These are phyloP conservation scores for Cryptosula pallasiana DNA, from an alignment of 2,888 invertebrate genomes.

Conservation along the genomic window DNA sequence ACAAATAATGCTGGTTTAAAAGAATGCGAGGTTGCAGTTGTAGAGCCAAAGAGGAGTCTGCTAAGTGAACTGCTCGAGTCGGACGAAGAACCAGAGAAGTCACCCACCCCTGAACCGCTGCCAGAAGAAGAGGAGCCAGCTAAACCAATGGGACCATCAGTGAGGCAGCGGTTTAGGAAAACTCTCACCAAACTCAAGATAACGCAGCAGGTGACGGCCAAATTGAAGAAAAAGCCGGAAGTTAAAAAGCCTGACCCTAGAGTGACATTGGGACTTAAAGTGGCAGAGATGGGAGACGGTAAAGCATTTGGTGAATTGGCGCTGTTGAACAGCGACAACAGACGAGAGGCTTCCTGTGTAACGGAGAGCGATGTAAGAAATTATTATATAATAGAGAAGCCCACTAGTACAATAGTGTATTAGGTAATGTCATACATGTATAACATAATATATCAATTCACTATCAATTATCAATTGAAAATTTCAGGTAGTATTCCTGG, in stretches of 20 bases:
- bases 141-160: neutral
- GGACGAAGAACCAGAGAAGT: conserved; percentile 7
- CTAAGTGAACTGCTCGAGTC: conserved; percentile 14
- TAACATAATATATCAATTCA: too few species aligned
- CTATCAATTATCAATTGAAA: too few species aligned
- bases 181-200: conserved; percentile 21
- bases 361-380: conserved; percentile 6
- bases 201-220: neutral
- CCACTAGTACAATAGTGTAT: too few species aligned
- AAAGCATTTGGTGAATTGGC: conserved; percentile 21
- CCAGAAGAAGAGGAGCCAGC: neutral
- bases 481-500: conserved; percentile 14
- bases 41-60: neutral
- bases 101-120: neutral
- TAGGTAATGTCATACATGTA: too few species aligned
- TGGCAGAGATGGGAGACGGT: conserved; percentile 5
- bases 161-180: neutral
- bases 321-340: neutral
- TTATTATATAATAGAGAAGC: too few species aligned
- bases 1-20: too few species aligned
- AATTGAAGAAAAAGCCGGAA: neutral
- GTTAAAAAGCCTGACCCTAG: conserved; percentile 16
- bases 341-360: conserved; percentile 10
- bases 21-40: neutral
- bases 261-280: conserved; percentile 8